Evolutionary conservation across 2,113 vertebrate genomes (phyloP).

Genomic region (Procavia capensis): DNA sequence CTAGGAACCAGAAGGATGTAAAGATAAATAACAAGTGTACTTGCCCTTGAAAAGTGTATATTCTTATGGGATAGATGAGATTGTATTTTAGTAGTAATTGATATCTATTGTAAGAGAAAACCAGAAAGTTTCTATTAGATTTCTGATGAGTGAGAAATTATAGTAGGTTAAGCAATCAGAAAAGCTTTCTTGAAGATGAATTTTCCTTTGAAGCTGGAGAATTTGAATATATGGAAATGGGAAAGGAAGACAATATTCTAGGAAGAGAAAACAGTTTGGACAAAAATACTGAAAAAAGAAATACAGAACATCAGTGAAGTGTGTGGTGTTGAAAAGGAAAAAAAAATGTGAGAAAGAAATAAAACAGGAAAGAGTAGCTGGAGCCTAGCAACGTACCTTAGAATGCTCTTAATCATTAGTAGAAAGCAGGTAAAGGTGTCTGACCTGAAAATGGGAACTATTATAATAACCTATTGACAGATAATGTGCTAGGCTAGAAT

Average conservation of each 20-base stretch:
- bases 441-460: conserved; percentile 1
- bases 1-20: neutral
- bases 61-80: neutral
- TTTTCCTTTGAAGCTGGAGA: conserved; percentile 8
- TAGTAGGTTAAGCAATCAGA: neutral
- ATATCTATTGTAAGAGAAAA: neutral
- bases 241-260: too few species aligned
- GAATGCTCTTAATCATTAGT: conserved; percentile 7
- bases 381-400: neutral
- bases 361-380: neutral
- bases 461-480: conserved; percentile 13
- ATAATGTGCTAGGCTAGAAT: neutral
- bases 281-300: conserved; percentile 22
- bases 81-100: neutral
- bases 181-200: neutral
- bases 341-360: conserved; percentile 16
- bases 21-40: neutral
- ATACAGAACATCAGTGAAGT: neutral
- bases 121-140: neutral
- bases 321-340: neutral
- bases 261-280: neutral
- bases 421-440: conserved; percentile 40
- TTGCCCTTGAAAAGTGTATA: neutral
- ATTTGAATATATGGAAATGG: neutral
- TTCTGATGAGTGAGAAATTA: neutral